A percentile compares a stretch with the other conserved stretches of the same genome.
phyloP scores from a whole-genome alignment of 2,113 vertebrate species.

The Pterophyllum scalare region DNA sequence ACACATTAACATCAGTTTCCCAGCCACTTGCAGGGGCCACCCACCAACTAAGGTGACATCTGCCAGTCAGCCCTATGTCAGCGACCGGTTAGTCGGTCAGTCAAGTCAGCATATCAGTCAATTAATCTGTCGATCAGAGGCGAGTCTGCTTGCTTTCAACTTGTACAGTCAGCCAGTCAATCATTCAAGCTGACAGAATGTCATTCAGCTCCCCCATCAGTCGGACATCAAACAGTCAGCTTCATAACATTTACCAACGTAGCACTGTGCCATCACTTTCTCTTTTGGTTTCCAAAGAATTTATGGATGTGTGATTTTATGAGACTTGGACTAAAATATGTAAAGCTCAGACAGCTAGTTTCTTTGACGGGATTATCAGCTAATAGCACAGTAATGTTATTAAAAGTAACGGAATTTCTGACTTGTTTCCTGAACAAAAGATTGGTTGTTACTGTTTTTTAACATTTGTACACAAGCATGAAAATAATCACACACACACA shows the following conservation, averaged over 20 bases:
- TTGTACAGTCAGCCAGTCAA: slow-evolving; percentile 19
- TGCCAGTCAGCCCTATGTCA: slow-evolving; percentile 47
- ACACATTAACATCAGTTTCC: slow-evolving; percentile 22
- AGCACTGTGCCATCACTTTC: slow-evolving; percentile 5
- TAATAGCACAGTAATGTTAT: background rate
- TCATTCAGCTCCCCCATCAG: slow-evolving; percentile 29
- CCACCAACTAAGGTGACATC: slow-evolving; percentile 50
- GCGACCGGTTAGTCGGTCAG: slow-evolving; percentile 35
- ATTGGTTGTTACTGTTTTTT: slow-evolving; percentile 13
- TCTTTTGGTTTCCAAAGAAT: background rate
- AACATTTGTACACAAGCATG: background rate
- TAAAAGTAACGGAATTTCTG: background rate
- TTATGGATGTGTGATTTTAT: background rate
- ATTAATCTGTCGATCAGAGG: slow-evolving; percentile 35
- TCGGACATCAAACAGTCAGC: slow-evolving; percentile 30
- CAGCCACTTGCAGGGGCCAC: slow-evolving; percentile 30
- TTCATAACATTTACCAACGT: background rate
- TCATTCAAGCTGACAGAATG: slow-evolving; percentile 61
- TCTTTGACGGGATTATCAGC: background rate
- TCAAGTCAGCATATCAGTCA: slow-evolving; percentile 51
- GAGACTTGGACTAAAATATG: background rate
- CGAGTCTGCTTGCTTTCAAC: background rate
- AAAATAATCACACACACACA: background rate
- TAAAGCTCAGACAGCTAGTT: background rate
- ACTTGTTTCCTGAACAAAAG: slow-evolving; percentile 7